Percentiles rank a stretch among this genome's conserved stretches.
Evolutionary conservation across 2,888 invertebrate genomes (phyloP).

Genomic region (Plemyria rubiginata): DNA sequence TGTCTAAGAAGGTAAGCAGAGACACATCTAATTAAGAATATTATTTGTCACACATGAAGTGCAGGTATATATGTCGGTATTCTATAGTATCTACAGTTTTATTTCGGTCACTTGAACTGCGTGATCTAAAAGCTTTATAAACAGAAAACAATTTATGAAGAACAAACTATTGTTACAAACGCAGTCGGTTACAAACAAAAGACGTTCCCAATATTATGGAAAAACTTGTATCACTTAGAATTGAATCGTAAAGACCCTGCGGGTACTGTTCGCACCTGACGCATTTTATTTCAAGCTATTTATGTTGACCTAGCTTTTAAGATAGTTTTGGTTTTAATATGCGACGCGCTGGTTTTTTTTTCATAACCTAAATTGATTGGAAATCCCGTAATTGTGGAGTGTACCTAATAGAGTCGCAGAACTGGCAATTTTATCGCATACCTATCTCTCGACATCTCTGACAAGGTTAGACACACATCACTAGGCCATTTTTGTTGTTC

Average conservation of each 20-base stretch:
- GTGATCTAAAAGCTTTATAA: slow-evolving; percentile 15
- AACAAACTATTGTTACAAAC: slow-evolving; percentile 26
- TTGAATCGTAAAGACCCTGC: slow-evolving; percentile 29
- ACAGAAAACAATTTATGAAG: slow-evolving; percentile 12
- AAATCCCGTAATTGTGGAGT: too few species aligned
- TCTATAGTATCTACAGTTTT: too few species aligned
- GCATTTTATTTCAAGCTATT: slow-evolving; percentile 3
- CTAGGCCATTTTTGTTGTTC: too few species aligned
- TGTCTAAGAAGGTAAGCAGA: too few species aligned
- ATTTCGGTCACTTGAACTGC: background rate
- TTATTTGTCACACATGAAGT: too few species aligned
- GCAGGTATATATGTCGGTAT: too few species aligned
- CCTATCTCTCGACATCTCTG: too few species aligned
- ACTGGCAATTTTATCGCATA: too few species aligned
- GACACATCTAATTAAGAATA: too few species aligned
- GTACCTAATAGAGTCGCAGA: too few species aligned
- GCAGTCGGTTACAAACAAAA: slow-evolving; percentile 32
- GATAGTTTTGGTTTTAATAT: background rate
- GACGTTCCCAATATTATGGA: slow-evolving; percentile 34
- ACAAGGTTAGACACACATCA: too few species aligned
- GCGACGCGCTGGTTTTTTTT: background rate
- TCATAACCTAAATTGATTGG: background rate
- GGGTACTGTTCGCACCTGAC: slow-evolving; percentile 19
- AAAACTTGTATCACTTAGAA: slow-evolving; percentile 31
- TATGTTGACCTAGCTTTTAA: background rate